phyloP scores from a whole-genome alignment of 2,113 vertebrate genomes.

The Neoarius graeffei region DNA sequence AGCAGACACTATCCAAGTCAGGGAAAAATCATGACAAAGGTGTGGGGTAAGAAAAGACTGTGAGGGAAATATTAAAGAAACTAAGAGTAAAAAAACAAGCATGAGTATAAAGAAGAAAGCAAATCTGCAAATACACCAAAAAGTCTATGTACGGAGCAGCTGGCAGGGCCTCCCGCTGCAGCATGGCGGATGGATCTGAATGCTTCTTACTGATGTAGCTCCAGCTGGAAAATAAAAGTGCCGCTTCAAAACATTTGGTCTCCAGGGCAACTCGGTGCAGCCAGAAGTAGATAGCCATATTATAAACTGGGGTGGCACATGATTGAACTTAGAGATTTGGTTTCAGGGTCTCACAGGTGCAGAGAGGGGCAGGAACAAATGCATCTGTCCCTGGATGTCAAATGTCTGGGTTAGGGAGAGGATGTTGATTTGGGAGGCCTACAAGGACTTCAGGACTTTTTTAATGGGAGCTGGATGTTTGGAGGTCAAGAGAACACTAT shows the following conservation, averaged over 20 bases:
- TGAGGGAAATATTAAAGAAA: background rate
- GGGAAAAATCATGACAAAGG: background rate
- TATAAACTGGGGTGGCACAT: constrained; percentile 66
- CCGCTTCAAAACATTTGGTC: constrained; percentile 75
- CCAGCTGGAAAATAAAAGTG: constrained; percentile 61
- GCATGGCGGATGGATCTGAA: constrained; percentile 57
- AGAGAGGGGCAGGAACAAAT: constrained; percentile 57
- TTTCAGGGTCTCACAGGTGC: constrained; percentile 63
- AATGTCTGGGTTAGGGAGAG: constrained; percentile 55
- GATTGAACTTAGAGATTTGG: constrained; percentile 69
- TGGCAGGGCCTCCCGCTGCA: constrained; percentile 50
- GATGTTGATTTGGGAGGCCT: constrained; percentile 41
- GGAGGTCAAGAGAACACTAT: constrained; percentile 13
- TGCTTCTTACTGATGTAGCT: constrained; percentile 64
- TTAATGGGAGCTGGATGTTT: constrained; percentile 20
- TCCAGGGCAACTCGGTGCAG: constrained; percentile 62
- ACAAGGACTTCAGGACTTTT: background rate
- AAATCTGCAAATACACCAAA: constrained; percentile 6
- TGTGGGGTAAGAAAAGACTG: background rate
- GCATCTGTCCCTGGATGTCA: constrained; percentile 78
- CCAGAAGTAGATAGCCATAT: constrained; percentile 60
- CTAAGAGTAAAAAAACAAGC: background rate
- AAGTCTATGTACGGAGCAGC: constrained; percentile 24
- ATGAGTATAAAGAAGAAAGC: background rate
- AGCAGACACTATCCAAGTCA: background rate